phyloP scores from a whole-genome alignment of 2,113 vertebrate genomes.

The Nyctereutes procyonoides region DNA sequence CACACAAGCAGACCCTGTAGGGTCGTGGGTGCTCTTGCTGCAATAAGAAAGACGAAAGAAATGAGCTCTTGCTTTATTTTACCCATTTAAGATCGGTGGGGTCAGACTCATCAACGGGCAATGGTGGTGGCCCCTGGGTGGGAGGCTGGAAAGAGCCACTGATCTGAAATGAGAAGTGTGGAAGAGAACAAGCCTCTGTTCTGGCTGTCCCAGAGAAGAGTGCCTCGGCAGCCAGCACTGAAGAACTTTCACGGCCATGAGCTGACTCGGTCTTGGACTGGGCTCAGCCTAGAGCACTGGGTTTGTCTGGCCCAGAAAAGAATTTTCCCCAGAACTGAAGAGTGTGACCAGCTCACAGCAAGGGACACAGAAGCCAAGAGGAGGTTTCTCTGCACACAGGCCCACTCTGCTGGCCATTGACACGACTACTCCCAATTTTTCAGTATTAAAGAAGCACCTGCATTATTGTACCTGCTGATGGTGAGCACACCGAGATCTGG shows the following conservation, averaged over 20 bases:
- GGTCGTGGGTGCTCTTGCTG: fast-evolving
- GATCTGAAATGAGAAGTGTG: background rate
- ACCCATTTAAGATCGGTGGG: no score
- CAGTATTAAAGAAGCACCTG: background rate
- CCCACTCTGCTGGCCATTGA: background rate
- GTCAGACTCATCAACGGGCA: no score
- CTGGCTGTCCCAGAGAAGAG: background rate
- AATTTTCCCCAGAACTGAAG: background rate
- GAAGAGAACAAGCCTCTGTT: background rate
- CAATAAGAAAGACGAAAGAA: background rate
- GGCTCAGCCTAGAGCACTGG: background rate
- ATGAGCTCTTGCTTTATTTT: background rate
- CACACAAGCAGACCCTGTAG: background rate
- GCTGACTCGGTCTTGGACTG: background rate
- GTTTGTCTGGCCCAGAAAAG: background rate
- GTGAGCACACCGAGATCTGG: background rate
- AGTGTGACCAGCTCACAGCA: background rate
- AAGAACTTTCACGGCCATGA: background rate
- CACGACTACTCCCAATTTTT: background rate
- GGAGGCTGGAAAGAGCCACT: fast-evolving
- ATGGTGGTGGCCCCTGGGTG: no score
- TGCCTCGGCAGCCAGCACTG: background rate
- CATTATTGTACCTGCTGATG: background rate
- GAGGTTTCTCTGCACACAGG: background rate
- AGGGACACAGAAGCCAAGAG: background rate